Evolutionary conservation across 1,140 invertebrate genomes (phyloP).

Genomic region (Popillia japonica): DNA sequence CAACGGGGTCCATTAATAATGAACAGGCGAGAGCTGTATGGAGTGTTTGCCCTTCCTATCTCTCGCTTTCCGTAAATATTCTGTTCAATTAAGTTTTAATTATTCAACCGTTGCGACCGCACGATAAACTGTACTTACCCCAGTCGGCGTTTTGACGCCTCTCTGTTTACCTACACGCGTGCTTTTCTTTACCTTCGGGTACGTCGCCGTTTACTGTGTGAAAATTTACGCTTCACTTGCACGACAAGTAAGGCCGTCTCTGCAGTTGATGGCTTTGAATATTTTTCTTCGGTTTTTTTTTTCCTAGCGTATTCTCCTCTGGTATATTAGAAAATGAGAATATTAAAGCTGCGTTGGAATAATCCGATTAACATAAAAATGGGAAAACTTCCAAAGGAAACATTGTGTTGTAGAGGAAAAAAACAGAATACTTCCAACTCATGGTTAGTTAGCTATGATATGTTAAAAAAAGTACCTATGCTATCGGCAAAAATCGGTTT

Average conservation of each 20-base stretch:
- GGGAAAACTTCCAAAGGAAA: no score
- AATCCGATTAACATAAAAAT: no score
- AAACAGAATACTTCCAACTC: no score
- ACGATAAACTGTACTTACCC: conserved; percentile 29
- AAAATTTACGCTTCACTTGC: not conserved
- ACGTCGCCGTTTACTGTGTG: not conserved
- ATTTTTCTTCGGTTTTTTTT: no score
- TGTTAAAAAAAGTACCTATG: no score
- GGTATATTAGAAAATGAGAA: no score
- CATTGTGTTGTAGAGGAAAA: no score
- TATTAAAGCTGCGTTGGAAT: no score
- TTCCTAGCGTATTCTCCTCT: no score
- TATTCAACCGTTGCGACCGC: conserved; percentile 21
- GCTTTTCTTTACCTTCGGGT: conserved; percentile 8
- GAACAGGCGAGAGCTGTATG: not conserved
- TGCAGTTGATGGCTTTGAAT: no score
- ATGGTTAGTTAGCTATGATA: no score
- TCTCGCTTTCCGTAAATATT: conserved; percentile 27
- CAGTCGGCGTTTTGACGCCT: conserved; percentile 8
- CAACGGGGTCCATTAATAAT: conserved; percentile 18
- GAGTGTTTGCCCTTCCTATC: conserved; percentile 28
- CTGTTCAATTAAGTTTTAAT: conserved; percentile 35
- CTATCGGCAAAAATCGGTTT: no score
- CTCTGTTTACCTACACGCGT: conserved; percentile 23
- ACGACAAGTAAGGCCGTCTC: not conserved